These are phyloP conservation scores for Pocillopora verrucosa DNA, from an alignment of 64 coral and sea anemone species.

Conservation along the genomic window DNA sequence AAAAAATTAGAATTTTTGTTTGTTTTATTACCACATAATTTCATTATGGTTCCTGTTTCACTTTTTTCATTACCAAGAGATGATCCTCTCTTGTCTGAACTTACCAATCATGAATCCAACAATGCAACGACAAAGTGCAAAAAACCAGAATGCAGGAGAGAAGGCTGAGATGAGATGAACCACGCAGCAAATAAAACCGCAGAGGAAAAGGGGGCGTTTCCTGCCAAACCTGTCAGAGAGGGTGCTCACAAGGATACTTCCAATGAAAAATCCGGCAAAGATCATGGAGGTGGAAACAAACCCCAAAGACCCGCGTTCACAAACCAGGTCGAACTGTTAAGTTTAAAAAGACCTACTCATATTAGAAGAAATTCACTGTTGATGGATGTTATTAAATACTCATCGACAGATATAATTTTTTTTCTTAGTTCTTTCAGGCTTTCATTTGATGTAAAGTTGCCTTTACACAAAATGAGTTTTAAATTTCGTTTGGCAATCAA, in stretches of 20 bases:
- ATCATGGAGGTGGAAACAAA: conserved; percentile 40
- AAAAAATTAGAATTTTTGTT: no score
- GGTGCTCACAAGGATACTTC: conserved; percentile 14
- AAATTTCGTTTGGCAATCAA: no score
- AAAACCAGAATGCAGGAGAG: conserved; percentile 56
- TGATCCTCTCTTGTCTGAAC: neutral
- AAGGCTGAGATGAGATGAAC: conserved; percentile 46
- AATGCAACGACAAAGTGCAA: conserved; percentile 64
- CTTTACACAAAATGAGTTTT: no score
- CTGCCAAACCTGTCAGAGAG: conserved; percentile 61
- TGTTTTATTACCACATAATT: no score
- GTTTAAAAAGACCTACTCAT: neutral
- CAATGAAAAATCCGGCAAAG: conserved; percentile 51
- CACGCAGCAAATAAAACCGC: neutral
- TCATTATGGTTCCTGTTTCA: neutral
- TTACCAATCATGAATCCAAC: conserved; percentile 48
- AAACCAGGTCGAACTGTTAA: conserved; percentile 65
- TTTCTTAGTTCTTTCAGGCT: no score
- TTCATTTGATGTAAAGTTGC: no score
- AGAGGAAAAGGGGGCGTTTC: conserved; percentile 51
- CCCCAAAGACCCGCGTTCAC: conserved; percentile 39
- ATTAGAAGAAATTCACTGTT: neutral
- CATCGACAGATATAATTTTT: no score
- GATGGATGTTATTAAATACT: no score
- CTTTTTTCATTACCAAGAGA: neutral